Conservation (phyloP, 2,797 vertebrate species). For the Fundulus diaphanus region DNA sequence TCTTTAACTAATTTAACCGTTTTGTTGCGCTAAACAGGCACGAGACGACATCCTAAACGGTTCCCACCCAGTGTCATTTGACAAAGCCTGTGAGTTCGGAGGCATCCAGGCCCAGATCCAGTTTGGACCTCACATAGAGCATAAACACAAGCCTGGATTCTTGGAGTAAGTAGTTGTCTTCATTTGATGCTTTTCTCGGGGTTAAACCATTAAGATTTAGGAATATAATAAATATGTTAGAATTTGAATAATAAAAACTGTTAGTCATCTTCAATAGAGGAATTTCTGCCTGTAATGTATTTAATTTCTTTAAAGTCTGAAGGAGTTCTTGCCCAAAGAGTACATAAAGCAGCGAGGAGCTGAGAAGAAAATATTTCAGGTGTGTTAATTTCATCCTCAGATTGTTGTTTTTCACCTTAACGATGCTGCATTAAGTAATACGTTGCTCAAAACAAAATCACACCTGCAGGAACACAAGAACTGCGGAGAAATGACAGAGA, state of each 20-base stretch:
- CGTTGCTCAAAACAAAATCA: slow-evolving; percentile 14
- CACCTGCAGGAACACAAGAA: slow-evolving; percentile 91
- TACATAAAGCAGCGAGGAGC: slow-evolving; percentile 97
- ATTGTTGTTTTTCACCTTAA: neutral
- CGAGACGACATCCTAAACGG: slow-evolving; percentile 98
- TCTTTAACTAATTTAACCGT: neutral
- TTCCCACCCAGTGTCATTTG: slow-evolving; percentile 97
- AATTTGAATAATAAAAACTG: neutral
- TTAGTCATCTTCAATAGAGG: neutral
- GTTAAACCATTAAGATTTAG: neutral
- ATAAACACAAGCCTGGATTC: slow-evolving; percentile 98
- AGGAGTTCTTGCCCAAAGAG: slow-evolving; percentile 99
- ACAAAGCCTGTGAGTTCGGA: slow-evolving; percentile 96
- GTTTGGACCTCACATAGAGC: slow-evolving; percentile 96
- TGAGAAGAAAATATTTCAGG: slow-evolving; percentile 98
- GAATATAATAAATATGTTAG: neutral
- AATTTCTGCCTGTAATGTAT: slow-evolving; percentile 6
- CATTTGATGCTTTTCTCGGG: neutral
- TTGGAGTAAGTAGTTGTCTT: slow-evolving; percentile 87
- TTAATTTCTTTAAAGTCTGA: slow-evolving; percentile 82
- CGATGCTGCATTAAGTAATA: neutral
- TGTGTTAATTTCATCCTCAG: slow-evolving; percentile 55
- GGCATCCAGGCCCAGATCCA: slow-evolving; percentile 99
- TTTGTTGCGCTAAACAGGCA: slow-evolving; percentile 81
- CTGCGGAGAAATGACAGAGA: slow-evolving; percentile 97